Base-by-base conservation (phyloP, 2,888 invertebrate genomes). In the Priocnemis perturbator region DNA sequence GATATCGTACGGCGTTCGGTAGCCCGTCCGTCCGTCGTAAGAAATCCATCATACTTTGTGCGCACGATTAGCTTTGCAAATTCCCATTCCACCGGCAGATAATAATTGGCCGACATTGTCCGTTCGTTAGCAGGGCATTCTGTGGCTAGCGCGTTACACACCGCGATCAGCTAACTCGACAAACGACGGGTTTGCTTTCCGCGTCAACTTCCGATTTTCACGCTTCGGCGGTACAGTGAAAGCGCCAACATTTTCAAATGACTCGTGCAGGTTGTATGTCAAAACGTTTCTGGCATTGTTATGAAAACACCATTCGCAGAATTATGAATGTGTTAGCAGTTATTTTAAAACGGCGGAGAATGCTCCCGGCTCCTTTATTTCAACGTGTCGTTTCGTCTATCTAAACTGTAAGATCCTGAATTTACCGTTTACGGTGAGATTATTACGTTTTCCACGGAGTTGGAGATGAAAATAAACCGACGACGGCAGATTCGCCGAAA, bases 81-180 rank as follows among this genome's bases (percentile, higher is more conserved):
- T 83, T 77, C 77, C 77, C 78, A 74, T 75, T 75, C 64, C 74
- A 74, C 20, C 64, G 74, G 77, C 77, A 82, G 26, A 26, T 26
- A 26, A 26, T 81, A 83, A 83, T 82, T 82, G 79, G 78, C 71
- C 73, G 73, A 81, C 76, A 83, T 83, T 83, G 83, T 83, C 74
- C 72, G 76, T 83, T 83, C 83, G 81, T 83, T 81, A 82, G 80
- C 70, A 72, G 61, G 58, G 76, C 69, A 82, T 83, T 82, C 81
- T 79, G 71, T 69, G 64, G 74, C 71, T 74, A 17, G 17, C 2
- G 47, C n/a, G 47, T 47, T 47, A 17, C 47, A 3, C 11, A 3
- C 3, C 17, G 47, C 56, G 60, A 53, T 58, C 44, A 62, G 50
- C 20, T 60, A 70, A 72, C 71, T 63, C 69, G 69, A 69, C 61